A percentile compares a stretch with the other conserved stretches of the same genome.
Conservation (phyloP, 1,140 invertebrate species). For the Aethina tumida region DNA sequence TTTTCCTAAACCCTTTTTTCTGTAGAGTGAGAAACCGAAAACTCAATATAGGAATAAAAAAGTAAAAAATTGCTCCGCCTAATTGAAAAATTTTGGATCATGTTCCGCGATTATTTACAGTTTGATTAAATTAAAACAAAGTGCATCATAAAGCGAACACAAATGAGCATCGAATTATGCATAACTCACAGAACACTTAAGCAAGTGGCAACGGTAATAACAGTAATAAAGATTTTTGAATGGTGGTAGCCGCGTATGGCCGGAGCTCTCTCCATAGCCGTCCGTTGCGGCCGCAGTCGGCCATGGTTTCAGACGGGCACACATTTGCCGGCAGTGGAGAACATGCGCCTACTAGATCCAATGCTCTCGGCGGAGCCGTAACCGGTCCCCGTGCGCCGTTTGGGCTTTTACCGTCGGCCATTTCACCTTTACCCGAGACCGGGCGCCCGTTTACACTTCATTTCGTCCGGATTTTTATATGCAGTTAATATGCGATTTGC, state of each 20-base stretch:
- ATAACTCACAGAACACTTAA: conserved; percentile 13
- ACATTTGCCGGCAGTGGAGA: neutral
- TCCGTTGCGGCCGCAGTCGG: conserved; percentile 3
- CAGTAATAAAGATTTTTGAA: conserved; percentile 11
- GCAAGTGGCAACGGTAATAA: conserved; percentile 10
- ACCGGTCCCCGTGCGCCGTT: conserved; percentile 26
- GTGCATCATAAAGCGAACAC: neutral
- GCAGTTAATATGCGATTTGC: no score
- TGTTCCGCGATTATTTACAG: no score
- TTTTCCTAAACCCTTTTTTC: no score
- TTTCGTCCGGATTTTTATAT: conserved; percentile 31
- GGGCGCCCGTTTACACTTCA: conserved; percentile 32
- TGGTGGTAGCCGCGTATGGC: conserved; percentile 1
- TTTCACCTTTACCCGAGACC: conserved; percentile 29
- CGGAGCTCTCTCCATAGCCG: neutral
- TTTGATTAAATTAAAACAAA: no score
- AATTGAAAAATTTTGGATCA: no score
- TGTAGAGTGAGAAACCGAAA: no score
- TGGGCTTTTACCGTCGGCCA: conserved; percentile 27
- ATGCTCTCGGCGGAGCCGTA: conserved; percentile 20
- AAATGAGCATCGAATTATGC: conserved; percentile 6
- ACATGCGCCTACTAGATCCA: conserved; percentile 2
- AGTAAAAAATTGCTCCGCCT: no score
- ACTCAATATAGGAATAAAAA: no score
- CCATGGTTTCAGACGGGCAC: conserved; percentile 1